These are phyloP conservation scores for Sanderia malayensis DNA, from an alignment of 30 jellyfish, hydroid and myxozoan species.

Conservation along the genomic window DNA sequence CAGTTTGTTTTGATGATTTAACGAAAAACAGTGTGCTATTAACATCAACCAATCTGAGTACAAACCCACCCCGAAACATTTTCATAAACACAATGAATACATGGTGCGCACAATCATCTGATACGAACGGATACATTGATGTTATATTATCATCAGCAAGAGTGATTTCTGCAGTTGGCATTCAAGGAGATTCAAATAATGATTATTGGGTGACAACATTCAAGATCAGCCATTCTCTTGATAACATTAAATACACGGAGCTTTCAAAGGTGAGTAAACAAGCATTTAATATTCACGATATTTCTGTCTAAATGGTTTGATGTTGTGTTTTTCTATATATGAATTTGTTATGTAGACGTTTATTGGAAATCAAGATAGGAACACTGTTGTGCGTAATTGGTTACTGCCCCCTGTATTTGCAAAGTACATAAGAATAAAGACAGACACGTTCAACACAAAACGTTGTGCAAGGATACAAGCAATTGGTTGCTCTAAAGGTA, in stretches of 20 bases:
- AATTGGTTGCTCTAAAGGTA: constrained; percentile 45
- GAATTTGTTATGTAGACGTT: constrained; percentile 5
- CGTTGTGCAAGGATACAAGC: constrained; percentile 37
- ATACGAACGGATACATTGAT: constrained; percentile 3
- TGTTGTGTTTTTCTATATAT: background rate
- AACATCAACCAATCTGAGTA: constrained; percentile 21
- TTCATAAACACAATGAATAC: constrained; percentile 5
- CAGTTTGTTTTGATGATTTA: constrained; percentile 44
- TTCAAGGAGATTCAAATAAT: constrained; percentile 56
- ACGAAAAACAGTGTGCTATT: constrained; percentile 5
- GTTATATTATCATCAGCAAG: constrained; percentile 21
- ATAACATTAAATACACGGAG: background rate
- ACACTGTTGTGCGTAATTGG: constrained; percentile 51
- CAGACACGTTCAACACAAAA: constrained; percentile 10
- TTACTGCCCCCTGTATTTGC: constrained; percentile 27
- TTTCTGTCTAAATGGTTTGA: background rate
- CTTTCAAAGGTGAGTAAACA: constrained; percentile 12
- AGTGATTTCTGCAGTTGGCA: constrained; percentile 36
- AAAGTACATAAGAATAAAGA: constrained; percentile 22
- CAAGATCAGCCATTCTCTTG: constrained; percentile 21
- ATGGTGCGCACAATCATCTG: constrained; percentile 52
- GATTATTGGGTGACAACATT: constrained; percentile 37
- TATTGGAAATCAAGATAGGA: constrained; percentile 33
- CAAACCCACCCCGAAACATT: constrained; percentile 9
- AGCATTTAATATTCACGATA: background rate